Conservation (phyloP, 2,113 vertebrate genomes). For the Dicerorhinus sumatrensis region DNA sequence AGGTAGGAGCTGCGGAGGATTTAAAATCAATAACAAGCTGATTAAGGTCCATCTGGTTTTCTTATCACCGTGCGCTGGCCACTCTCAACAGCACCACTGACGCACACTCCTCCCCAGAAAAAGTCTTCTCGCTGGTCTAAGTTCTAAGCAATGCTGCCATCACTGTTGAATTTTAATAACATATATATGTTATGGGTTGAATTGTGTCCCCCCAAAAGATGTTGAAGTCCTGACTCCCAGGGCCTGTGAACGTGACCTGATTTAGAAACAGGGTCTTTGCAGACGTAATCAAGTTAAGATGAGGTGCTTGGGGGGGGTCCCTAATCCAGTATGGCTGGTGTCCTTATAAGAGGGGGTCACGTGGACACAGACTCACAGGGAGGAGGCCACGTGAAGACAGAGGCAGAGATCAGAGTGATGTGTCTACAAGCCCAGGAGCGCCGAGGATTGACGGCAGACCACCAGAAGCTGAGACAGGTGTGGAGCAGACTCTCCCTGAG, state of each 20-base stretch:
- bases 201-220: neutral
- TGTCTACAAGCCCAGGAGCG: neutral
- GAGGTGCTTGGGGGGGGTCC: neutral
- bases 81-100: neutral
- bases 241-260: fast-evolving
- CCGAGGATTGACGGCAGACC: no score
- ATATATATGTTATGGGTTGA: neutral
- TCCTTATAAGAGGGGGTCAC: neutral
- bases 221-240: neutral
- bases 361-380: neutral
- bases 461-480: no score
- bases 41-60: neutral
- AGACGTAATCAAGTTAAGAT: neutral
- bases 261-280: neutral
- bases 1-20: neutral
- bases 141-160: neutral
- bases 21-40: no score
- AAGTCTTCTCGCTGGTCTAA: neutral
- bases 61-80: fast-evolving
- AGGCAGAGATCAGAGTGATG: fast-evolving
- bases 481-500: neutral
- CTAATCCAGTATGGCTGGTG: neutral
- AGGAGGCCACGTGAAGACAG: neutral
- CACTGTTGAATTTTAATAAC: neutral
- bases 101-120: no score